A percentile compares a stretch with the other conserved stretches of the same genome.
phyloP scores from a whole-genome alignment of 2,888 invertebrate species.

The Drosophila neotestacea region DNA sequence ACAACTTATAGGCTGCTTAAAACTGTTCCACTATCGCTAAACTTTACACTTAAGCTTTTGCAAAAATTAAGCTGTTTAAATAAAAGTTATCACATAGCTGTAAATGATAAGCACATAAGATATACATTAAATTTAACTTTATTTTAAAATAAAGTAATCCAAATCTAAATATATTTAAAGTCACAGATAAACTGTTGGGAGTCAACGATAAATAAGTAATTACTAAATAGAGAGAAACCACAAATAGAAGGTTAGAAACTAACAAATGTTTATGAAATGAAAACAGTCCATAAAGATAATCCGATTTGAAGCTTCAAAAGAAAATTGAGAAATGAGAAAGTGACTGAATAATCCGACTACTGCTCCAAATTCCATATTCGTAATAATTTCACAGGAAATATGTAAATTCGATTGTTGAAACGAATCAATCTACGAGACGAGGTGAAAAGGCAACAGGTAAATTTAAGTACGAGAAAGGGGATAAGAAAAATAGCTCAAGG shows the following conservation, averaged over 20 bases:
- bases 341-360: slow-evolving; percentile 15
- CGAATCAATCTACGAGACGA: slow-evolving; percentile 10
- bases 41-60: background rate
- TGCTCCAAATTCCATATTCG: slow-evolving; percentile 14
- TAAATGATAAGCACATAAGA: background rate
- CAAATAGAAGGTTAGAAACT: slow-evolving; percentile 16
- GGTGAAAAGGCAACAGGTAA: background rate
- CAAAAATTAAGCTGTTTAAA: background rate
- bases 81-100: background rate
- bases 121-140: too few species aligned
- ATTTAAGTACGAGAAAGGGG: background rate
- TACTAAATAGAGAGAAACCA: slow-evolving; percentile 9
- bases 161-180: too few species aligned
- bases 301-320: slow-evolving; percentile 24
- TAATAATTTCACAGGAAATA: slow-evolving; percentile 9
- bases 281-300: slow-evolving; percentile 35
- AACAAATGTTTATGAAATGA: slow-evolving; percentile 12
- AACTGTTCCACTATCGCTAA: background rate
- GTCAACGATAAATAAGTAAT: slow-evolving; percentile 13
- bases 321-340: slow-evolving; percentile 1
- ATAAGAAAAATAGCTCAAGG: background rate
- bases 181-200: background rate
- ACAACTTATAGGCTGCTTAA: background rate
- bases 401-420: slow-evolving; percentile 15
- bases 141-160: too few species aligned